Evolutionary conservation across 2,797 vertebrate species (phyloP).

Genomic region (Telmatherina bonti): DNA sequence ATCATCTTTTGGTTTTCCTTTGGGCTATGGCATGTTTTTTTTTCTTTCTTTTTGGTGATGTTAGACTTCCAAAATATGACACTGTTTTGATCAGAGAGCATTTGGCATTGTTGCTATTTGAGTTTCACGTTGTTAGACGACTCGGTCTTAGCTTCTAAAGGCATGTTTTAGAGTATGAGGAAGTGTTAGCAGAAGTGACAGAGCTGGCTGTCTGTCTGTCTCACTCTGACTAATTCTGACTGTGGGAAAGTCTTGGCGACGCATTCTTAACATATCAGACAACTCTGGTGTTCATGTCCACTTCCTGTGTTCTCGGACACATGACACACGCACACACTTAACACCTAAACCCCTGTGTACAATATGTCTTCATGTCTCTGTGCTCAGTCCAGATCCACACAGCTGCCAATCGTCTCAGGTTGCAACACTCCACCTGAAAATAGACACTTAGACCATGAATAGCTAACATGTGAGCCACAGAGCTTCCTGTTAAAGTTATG

Average conservation of each 20-base stretch:
- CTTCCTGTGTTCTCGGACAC: slow-evolving; percentile 62
- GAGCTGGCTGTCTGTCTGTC: slow-evolving; percentile 32
- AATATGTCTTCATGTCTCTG: slow-evolving; percentile 62
- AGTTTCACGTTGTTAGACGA: slow-evolving; percentile 2
- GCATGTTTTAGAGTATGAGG: slow-evolving; percentile 9
- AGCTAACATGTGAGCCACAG: slow-evolving; percentile 51
- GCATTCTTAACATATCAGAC: slow-evolving; percentile 73
- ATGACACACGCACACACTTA: slow-evolving; percentile 22
- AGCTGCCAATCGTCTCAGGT: slow-evolving; percentile 73
- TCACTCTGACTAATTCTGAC: slow-evolving; percentile 58
- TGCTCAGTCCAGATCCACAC: slow-evolving; percentile 51
- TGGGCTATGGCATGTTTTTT: neutral
- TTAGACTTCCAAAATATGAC: too few species aligned
- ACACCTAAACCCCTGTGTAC: slow-evolving; percentile 58
- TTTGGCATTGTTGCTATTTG: neutral
- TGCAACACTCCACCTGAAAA: slow-evolving; percentile 70
- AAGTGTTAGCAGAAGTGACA: slow-evolving; percentile 23
- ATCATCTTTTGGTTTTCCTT: slow-evolving; percentile 3
- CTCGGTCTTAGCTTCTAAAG: neutral
- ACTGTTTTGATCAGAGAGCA: neutral
- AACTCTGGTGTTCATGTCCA: slow-evolving; percentile 68
- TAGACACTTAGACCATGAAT: slow-evolving; percentile 67
- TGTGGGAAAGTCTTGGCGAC: slow-evolving; percentile 74
- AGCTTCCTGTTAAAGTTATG: slow-evolving; percentile 67
- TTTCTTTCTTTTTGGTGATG: too few species aligned